Evolutionary conservation across 2,888 invertebrate species (phyloP), one percentile per base, ranked within the genome.

Genomic region (Drosophila algonquin): DNA sequence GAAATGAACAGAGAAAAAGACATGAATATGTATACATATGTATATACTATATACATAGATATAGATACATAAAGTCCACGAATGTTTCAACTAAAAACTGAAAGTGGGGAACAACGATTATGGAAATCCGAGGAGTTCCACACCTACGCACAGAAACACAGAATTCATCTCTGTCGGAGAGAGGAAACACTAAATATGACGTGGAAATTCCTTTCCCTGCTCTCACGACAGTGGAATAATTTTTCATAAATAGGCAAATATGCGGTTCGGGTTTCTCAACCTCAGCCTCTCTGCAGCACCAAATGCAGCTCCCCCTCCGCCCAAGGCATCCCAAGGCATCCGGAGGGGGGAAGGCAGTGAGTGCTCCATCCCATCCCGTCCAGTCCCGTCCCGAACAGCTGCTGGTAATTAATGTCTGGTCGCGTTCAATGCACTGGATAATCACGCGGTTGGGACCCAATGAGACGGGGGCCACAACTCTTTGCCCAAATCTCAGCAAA

Each of bases 381-480:
- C 27, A 8, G 30, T 30, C 2, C 30, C 30, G 44, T 40, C 55
- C 56, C 52, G 55, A 72, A 81, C 89, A 88, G 87, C 89, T 88
- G 88, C 81, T 77, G 74, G 77, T 89, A 89, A 88, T 89, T 88
- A 89, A 88, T 88, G 88, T 77, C 68, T 73, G 78, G 75, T 72
- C 80, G 78, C 88, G 85, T 87, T 88, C 85, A 88, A 85, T 88
- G 83, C 85, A 89, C 87, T 83, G 85, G 78, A 89, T 87, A 88
- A 89, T 89, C 88, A 81, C 75, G 75, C 77, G 77, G 75, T 80
- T 74, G 77, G 53, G 65, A 16, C 16, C 57, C 32, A 32, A 24
- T 5, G 35, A 1, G 32, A 32, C 32, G 48, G 67, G 74, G 67
- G 71, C 72, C 79, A 80, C 76, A 83, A 82, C 87, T 80, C 84